Base-by-base conservation (phyloP, 1,140 invertebrate genomes). In the Bombus waltoni region DNA sequence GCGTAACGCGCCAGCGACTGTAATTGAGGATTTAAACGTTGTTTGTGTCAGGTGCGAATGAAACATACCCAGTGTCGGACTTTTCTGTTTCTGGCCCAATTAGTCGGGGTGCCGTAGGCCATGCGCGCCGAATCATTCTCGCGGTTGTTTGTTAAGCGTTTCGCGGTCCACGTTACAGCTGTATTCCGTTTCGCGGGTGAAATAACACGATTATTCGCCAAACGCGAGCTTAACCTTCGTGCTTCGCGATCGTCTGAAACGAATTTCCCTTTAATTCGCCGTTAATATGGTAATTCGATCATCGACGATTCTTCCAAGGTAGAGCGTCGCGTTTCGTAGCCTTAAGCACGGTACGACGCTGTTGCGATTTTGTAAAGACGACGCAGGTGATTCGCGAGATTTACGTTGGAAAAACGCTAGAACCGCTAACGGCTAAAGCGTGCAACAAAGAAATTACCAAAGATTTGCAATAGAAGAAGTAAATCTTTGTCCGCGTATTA, bases 31-130 rank as follows among this genome's bases (percentile, higher is more conserved):
- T 85, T 85, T 85, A 85, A 85, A 73, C 83, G 83, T 80, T 81
- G 77, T 85, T 85, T 81, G 83, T 81, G 83, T 85, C 83, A 85
- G 83, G 83, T 85, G 83, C 83, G 72, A 85, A 81, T 85, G 83
- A 79, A 85, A 85, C 83, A 85, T 85, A 81, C 77, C 83, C 83
- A n/a, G 28, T 78, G 83, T 53, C 83, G 65, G 38, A 86, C 22
- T 83, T 76, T 86, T 86, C 85, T 82, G 72, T 62, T 86, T 71
- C 81, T 76, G 72, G 81, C 22, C 80, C 85, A 83, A 86, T 86
- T 86, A 86, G 72, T 40, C 11, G 32, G 28, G 57, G 8, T 11
- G 42, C 13, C 22, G 38, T 32, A 53, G 18, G 66, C 53, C 47
- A 68, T 28, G 42, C 76, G 22, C 42, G 77, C 22, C 42, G 44